Base-by-base conservation (phyloP, 2,113 vertebrate genomes). In the Aegithalos caudatus region DNA sequence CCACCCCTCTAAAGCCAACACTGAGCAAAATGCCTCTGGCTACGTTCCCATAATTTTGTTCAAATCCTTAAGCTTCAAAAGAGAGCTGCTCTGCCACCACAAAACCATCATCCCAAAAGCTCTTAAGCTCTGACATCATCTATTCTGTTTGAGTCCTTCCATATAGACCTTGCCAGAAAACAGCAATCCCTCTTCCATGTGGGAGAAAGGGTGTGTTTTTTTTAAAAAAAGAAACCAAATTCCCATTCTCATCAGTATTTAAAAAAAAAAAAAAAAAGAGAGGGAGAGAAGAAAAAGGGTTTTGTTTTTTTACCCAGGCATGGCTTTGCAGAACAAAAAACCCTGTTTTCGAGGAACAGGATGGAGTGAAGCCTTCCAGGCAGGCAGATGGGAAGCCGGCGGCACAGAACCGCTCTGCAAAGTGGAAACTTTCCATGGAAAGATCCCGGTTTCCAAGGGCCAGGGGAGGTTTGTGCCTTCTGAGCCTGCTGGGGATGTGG, bases 11-110 rank as follows among this genome's bases (percentile, higher is more conserved):
- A 58, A 95, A 94, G 66, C 84, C 91, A 94, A 51, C 12, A 1
- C 47, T 58, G 82, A 93, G 37, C 79, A 73, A 86, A 86, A 20
- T 0, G 38, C 90, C 90, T 70, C 90, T 96, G 96, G 92, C 94
- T 86, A 9, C 1, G 0, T 96, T 96, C 88, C 92, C 93, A 92
- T 94, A 50, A 94, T 94, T 94, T 96, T 3, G 19, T 77, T 92
- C 90, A 95, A 95, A 96, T 97, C 93, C 94, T 93, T 96, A 86
- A 94, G 87, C 93, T 93, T 95, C 94, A 93, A 90, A 96, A 86
- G 81, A 73, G 86, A 86, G 70, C 28, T 4, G 78, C 85, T 95
- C 92, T 94, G 86, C 88, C 15, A 7, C 86, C 94, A 90, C 82
- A 81, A 69, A 96, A 85, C 90, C 78, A 91, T 93, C 93, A 95